phyloP scores from a whole-genome alignment of 2,888 invertebrate species.

The Cheiracanthium punctorium region DNA sequence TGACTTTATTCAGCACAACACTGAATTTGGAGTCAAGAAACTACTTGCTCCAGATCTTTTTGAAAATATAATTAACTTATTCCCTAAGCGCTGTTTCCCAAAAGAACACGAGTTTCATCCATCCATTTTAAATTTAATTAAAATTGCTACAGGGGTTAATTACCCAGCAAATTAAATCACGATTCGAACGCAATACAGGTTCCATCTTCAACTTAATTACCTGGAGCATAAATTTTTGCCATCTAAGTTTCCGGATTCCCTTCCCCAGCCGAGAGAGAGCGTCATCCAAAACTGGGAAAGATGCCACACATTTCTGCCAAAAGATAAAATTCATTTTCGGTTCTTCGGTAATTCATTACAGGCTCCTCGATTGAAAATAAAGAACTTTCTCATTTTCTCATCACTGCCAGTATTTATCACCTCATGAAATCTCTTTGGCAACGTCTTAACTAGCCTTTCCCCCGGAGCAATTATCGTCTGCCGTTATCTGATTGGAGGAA shows the following conservation, averaged over 20 bases:
- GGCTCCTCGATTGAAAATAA: constrained; percentile 9
- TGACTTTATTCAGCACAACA: too few relatives aligned
- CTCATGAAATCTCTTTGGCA: constrained; percentile 23
- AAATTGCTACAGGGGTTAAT: not conserved
- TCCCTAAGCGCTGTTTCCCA: too few relatives aligned
- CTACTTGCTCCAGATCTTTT: too few relatives aligned
- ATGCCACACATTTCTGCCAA: not conserved
- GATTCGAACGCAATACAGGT: not conserved
- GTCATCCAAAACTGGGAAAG: not conserved
- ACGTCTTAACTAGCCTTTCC: constrained; percentile 59
- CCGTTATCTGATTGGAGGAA: constrained; percentile 45
- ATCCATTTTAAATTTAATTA: not conserved
- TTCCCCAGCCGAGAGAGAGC: not conserved
- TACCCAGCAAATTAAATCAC: not conserved
- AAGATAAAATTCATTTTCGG: constrained; percentile 2
- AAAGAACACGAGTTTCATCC: not conserved
- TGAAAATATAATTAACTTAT: too few relatives aligned
- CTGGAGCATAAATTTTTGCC: too few relatives aligned
- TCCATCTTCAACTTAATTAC: too few relatives aligned
- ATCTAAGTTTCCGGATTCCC: not conserved
- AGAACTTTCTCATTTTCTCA: constrained; percentile 37
- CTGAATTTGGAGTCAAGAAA: too few relatives aligned
- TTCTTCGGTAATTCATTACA: constrained; percentile 40
- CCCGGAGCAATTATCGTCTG: constrained; percentile 55
- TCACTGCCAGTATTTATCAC: constrained; percentile 43